These are phyloP conservation scores for Drosophila bipectinata DNA, from an alignment of 1,140 invertebrate genomes.

Conservation along the genomic window DNA sequence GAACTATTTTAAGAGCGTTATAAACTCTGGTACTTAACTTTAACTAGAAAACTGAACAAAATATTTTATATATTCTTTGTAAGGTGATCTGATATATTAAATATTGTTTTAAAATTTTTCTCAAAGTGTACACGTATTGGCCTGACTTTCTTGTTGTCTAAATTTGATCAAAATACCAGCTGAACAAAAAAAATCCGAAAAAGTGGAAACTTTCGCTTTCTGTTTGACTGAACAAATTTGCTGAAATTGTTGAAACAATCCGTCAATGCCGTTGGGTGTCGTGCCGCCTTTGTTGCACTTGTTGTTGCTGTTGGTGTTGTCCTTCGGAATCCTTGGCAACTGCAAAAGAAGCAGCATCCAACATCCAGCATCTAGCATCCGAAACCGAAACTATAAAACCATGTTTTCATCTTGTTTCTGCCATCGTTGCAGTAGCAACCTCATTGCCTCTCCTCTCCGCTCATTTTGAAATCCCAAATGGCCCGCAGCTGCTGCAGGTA, in stretches of 20 bases:
- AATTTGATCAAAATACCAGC: conserved; percentile 37
- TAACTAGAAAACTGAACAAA: too few species aligned
- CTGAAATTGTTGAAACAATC: conserved; percentile 48
- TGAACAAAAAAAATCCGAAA: background rate
- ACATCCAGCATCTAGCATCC: too few species aligned
- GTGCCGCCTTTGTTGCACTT: background rate
- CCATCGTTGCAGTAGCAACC: background rate
- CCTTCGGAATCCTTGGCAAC: conserved; percentile 27
- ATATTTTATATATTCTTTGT: too few species aligned
- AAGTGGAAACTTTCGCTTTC: conserved; percentile 29
- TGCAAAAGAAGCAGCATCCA: conserved; percentile 6
- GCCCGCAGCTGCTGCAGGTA: conserved; percentile 38
- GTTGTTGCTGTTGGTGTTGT: conserved; percentile 5
- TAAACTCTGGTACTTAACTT: too few species aligned
- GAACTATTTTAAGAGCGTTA: too few species aligned
- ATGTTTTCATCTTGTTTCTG: conserved; percentile 1
- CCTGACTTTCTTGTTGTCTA: conserved; percentile 33
- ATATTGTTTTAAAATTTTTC: background rate
- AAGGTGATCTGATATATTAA: too few species aligned
- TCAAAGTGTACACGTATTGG: background rate
- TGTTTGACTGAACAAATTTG: conserved; percentile 49
- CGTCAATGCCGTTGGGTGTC: conserved; percentile 33
- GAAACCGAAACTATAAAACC: conserved; percentile 13
- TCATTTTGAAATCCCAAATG: conserved; percentile 26
- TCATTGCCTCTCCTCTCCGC: background rate